phyloP scores from a whole-genome alignment of 1,140 invertebrate genomes.

The Druon quercuslanigerum region DNA sequence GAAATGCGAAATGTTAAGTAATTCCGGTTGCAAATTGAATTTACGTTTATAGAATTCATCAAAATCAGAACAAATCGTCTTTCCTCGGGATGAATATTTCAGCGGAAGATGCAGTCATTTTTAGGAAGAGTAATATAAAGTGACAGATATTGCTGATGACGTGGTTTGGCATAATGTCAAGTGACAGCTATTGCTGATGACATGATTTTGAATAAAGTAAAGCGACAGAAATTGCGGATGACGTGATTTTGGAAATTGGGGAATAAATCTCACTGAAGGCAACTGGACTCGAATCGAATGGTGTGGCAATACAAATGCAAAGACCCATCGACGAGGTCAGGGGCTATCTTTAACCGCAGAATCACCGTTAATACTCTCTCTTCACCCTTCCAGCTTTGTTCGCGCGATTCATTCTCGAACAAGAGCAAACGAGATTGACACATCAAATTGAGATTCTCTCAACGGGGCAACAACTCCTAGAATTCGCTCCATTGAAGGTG shows the following conservation, averaged over 20 bases:
- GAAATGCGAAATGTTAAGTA: constrained; percentile 14
- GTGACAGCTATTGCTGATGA: too few species aligned
- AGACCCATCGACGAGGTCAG: constrained; percentile 28
- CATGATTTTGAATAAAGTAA: not conserved
- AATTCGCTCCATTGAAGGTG: too few species aligned
- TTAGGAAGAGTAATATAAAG: too few species aligned
- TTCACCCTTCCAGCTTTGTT: not conserved
- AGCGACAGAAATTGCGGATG: too few species aligned
- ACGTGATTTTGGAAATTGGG: not conserved
- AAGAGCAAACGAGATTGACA: not conserved
- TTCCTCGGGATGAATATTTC: too few species aligned
- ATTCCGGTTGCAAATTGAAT: not conserved
- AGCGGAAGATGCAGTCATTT: too few species aligned
- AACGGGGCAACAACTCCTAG: not conserved
- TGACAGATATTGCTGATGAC: too few species aligned
- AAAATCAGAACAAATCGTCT: too few species aligned
- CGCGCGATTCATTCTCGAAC: not conserved
- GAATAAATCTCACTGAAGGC: not conserved
- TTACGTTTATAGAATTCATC: not conserved
- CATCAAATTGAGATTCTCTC: not conserved
- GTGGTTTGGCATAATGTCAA: not conserved
- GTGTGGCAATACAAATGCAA: constrained; percentile 6
- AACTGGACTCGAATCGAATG: not conserved
- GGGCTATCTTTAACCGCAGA: constrained; percentile 50
- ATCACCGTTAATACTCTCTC: not conserved